Base-by-base conservation (phyloP, 2,888 invertebrate genomes). In the Notodonta dromedarius region DNA sequence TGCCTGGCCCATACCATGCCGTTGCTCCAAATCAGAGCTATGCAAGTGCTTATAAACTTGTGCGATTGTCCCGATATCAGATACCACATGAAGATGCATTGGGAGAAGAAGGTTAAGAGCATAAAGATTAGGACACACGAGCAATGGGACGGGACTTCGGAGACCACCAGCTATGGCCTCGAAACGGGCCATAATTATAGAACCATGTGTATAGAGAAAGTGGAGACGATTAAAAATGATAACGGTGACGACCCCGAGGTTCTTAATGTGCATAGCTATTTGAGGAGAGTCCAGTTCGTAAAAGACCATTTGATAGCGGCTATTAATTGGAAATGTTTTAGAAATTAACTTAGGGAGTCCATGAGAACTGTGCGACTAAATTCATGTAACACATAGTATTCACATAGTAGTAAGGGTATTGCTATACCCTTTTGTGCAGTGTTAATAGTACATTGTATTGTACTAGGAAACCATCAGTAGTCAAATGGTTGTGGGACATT, bases 21-120 rank as follows among this genome's bases (percentile, higher is more conserved):
- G 0, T n/a, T 84, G 8, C 60, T 93, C 1, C 93, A 93, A 60
- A 40, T 89, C 5, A 65, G 82, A 14, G 73, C 82, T 3, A 83
- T 93, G 80, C 90, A 91, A 62, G 85, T 89, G 0, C 64, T 93
- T 44, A 87, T 91, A 6, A 93, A 93, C 67, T 71, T 93, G 0
- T 89, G 91, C 77, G 93, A 93, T 56, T 86, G 85, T 65, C 89
- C 92, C 0, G 93, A 93, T 60, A 82, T 91, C 2, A 78, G 90
- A 48, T 56, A 85, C 40, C 82, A 89, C 57, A 67, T 93, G 71
- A 88, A 85, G 61, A 56, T 39, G 0, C 65, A 85, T 50, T 89
- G 87, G 86, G 82, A 84, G 66, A 64, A 55, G 3, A 82, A 80
- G 9, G 69, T 90, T 0, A 73, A 67, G 5, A 58, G 24, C 2